These are phyloP conservation scores for Lysiphlebus fabarum DNA, from an alignment of 1,140 invertebrate species.

Conservation along the genomic window DNA sequence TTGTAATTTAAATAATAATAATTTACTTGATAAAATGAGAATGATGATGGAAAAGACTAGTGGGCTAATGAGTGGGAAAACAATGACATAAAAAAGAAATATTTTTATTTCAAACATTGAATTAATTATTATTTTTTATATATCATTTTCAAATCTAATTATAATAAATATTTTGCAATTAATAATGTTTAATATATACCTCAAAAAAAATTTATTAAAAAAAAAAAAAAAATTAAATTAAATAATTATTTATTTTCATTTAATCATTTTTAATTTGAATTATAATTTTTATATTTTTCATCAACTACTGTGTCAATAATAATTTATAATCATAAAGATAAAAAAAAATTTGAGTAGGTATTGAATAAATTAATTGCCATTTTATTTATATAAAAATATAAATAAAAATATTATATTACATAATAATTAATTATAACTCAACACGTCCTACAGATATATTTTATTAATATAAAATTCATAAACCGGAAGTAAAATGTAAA, in stretches of 20 bases:
- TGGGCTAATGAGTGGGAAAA: slow-evolving; percentile 25
- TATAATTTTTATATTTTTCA: background rate
- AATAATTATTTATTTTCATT: too few species aligned
- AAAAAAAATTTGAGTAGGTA: too few species aligned
- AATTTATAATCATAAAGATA: too few species aligned
- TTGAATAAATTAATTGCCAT: background rate
- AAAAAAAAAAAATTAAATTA: too few species aligned
- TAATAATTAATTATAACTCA: background rate
- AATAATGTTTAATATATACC: too few species aligned
- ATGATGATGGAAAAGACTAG: slow-evolving; percentile 11
- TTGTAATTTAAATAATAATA: slow-evolving; percentile 18
- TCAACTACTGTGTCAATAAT: too few species aligned
- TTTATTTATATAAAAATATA: background rate
- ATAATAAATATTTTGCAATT: too few species aligned
- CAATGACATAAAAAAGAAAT: slow-evolving; percentile 25
- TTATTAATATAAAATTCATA: slow-evolving; percentile 4
- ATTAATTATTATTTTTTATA: too few species aligned
- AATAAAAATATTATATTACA: background rate
- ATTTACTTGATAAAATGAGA: slow-evolving; percentile 19
- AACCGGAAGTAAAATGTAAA: slow-evolving; percentile 23
- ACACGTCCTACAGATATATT: background rate
- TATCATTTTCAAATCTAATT: too few species aligned
- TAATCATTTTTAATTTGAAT: too few species aligned
- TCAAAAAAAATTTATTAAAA: too few species aligned
- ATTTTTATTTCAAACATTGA: slow-evolving; percentile 14